Base-by-base conservation (phyloP, 2,113 vertebrate genomes). In the Phycodurus eques region DNA sequence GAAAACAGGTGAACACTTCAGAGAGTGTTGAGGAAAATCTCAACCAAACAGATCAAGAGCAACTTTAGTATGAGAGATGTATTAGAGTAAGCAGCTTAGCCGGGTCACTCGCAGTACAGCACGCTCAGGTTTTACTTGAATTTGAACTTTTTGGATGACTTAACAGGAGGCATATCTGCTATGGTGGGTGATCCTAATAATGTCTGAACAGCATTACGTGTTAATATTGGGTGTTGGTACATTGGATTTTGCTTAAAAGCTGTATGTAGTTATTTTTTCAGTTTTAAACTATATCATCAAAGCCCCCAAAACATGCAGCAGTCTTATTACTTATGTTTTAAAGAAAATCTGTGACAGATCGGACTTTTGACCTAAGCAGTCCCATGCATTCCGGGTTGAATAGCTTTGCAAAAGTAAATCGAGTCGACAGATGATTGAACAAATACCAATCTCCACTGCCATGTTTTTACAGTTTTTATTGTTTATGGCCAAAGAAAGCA, bases 1-100 rank as follows among this genome's bases (percentile, higher is more conserved):
- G 70, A 69, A 69, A 78, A 74, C 65, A 76, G 78, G 44, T 84
- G 80, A 76, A 65, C 39, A 62, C 63, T 70, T 76, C 62, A 64
- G 49, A 66, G 57, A 75, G 65, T 59, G 60, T 42, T 62, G 43
- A 61, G 68, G 62, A 83, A 74, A 56, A 70, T 62, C 27, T 51
- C 8, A 65, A 67, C 15, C 42, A 76, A 78, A 81, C 5, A 54
- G 35, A 63, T 9, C 56, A 43, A 60, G 56, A 44, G 42, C 22
- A 63, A 63, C 69, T 47, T 46, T 47, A 47, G 44, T 12, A 46
- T 47, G 44, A 66, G 44, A 61, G n/a, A 49, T 63, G 64, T 54
- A 77, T 75, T 53, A 49, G 15, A 66, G 57, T 72, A 73, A 80
- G 71, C 71, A 68, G 46, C 61, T 78, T 76, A 73, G 63, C 20